Evolutionary conservation across 2,797 vertebrate species (phyloP).

Genomic region (Xenopus petersii): DNA sequence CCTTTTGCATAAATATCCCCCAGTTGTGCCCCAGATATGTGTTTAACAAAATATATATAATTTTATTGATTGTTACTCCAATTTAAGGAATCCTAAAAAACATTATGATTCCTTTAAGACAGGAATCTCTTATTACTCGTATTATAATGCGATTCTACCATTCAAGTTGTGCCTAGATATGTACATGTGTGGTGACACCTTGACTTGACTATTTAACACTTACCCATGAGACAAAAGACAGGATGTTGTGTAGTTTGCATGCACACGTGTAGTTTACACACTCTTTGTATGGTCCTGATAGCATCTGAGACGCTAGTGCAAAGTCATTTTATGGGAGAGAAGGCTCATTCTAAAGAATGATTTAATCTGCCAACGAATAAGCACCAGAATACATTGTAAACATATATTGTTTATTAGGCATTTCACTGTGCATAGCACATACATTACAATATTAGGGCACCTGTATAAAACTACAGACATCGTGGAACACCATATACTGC

Average conservation of each 20-base stretch:
- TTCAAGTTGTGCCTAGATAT: too few relatives aligned
- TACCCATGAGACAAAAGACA: constrained; percentile 9
- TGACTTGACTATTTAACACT: constrained; percentile 53
- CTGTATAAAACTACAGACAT: constrained; percentile 92
- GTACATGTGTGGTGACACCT: constrained; percentile 51
- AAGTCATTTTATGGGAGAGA: constrained; percentile 4
- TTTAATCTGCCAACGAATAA: constrained; percentile 24
- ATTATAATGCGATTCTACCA: too few relatives aligned
- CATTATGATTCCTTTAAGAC: too few relatives aligned
- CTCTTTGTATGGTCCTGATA: constrained; percentile 31
- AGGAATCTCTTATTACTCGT: too few relatives aligned
- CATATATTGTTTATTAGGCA: constrained; percentile 60
- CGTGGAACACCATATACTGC: constrained; percentile 55
- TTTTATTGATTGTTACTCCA: too few relatives aligned
- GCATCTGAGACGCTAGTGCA: constrained; percentile 39
- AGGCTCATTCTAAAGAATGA: constrained; percentile 15
- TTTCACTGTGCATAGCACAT: constrained; percentile 92
- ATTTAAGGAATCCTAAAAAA: too few relatives aligned
- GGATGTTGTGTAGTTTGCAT: constrained; percentile 44
- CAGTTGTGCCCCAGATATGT: too few relatives aligned
- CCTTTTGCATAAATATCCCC: too few relatives aligned
- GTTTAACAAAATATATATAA: too few relatives aligned
- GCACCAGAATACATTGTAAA: constrained; percentile 37
- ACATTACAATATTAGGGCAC: constrained; percentile 70
- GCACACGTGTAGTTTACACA: constrained; percentile 33